Conservation (phyloP, 2,888 invertebrate genomes). For the Tenthredo distinguenda region DNA sequence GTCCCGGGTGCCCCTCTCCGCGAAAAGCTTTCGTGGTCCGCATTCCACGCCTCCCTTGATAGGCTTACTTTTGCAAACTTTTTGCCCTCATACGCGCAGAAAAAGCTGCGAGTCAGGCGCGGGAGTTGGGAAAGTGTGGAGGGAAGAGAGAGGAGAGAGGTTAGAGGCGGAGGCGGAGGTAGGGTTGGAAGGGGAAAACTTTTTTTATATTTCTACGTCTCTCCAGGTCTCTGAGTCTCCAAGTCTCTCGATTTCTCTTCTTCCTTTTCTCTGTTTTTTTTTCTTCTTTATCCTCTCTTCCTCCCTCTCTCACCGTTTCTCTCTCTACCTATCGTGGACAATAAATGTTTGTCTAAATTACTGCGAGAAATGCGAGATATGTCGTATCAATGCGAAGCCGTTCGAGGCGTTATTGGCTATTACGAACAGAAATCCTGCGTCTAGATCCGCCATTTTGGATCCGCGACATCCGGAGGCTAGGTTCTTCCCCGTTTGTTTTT, state of each 20-base stretch:
- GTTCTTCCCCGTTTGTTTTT: conserved; percentile 10
- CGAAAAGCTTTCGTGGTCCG: conserved; percentile 64
- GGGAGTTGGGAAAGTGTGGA: conserved; percentile 30
- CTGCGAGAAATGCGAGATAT: conserved; percentile 41
- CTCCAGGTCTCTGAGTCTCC: conserved; percentile 54
- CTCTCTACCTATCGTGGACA: conserved; percentile 32
- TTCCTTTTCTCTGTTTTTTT: conserved; percentile 37
- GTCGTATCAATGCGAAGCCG: conserved; percentile 46
- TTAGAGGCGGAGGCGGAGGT: conserved; percentile 46
- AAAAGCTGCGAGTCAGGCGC: conserved; percentile 49
- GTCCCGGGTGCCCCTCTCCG: conserved; percentile 58
- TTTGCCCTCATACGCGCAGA: conserved; percentile 54
- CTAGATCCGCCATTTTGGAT: conserved; percentile 36
- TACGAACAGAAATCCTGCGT: conserved; percentile 5
- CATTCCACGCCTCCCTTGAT: conserved; percentile 73
- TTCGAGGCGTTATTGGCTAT: conserved; percentile 49
- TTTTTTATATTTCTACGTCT: conserved; percentile 51
- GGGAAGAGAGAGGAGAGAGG: conserved; percentile 38
- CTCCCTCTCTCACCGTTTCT: not conserved
- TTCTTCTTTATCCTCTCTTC: not conserved
- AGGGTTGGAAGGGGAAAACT: conserved; percentile 41
- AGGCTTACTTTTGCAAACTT: conserved; percentile 65
- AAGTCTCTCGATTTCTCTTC: conserved; percentile 47
- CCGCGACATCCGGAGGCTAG: conserved; percentile 13
- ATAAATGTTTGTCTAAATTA: conserved; percentile 51